phyloP scores from a whole-genome alignment of 2,113 vertebrate genomes.

The Ifrita kowaldi region DNA sequence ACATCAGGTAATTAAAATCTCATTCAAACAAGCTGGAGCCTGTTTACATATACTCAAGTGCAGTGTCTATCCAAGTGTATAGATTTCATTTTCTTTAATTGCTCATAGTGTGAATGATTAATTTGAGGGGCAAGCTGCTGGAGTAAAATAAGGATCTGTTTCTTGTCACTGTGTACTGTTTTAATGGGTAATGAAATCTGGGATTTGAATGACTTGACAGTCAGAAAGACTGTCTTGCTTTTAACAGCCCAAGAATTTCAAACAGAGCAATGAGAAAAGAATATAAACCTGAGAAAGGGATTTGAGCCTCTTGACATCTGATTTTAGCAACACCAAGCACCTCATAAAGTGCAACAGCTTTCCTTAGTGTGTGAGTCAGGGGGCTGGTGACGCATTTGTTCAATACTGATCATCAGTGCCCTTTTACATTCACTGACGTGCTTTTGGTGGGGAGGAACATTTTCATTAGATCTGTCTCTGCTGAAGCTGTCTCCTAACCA shows the following conservation, averaged over 20 bases:
- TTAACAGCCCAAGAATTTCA: slow-evolving; percentile 1
- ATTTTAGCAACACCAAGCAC: neutral
- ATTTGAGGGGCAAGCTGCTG: neutral
- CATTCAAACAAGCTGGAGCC: neutral
- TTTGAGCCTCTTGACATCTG: neutral
- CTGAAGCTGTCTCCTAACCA: neutral
- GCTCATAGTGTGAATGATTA: neutral
- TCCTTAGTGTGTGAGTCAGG: neutral
- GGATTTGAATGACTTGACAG: neutral
- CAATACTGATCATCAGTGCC: neutral
- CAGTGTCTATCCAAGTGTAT: neutral
- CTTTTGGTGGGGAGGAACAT: neutral
- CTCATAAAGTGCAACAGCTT: neutral
- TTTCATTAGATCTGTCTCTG: neutral
- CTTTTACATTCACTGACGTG: neutral
- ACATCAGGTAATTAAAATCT: neutral
- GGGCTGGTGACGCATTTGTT: neutral
- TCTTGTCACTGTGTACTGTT: neutral
- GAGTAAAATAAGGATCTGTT: slow-evolving; percentile 3
- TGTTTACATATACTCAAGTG: slow-evolving; percentile 7
- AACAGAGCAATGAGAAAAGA: neutral
- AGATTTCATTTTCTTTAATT: slow-evolving; percentile 10
- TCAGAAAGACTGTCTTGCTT: neutral
- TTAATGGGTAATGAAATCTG: slow-evolving; percentile 11
- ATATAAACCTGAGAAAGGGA: neutral